Evolutionary conservation across 1,140 invertebrate species (phyloP).

Genomic region (Vanessa tameamea): DNA sequence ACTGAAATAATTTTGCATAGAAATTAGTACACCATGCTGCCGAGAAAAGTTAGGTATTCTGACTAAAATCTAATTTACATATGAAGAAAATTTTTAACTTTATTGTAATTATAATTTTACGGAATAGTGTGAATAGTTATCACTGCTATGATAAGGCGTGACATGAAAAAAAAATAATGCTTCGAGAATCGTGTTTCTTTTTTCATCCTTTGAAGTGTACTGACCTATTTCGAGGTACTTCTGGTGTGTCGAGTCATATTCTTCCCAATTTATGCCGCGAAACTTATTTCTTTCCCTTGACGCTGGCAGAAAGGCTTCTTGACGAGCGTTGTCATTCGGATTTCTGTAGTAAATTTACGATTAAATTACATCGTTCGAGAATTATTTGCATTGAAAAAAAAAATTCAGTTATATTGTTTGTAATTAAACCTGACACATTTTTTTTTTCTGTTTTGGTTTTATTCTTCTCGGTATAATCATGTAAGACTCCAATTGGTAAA

Average conservation of each 20-base stretch:
- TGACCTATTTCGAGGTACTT: slow-evolving; percentile 96
- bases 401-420: no score
- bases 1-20: slow-evolving; percentile 30
- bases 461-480: no score
- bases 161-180: not conserved
- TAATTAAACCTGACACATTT: not conserved
- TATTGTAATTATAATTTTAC: not conserved
- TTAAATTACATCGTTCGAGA: not conserved
- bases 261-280: slow-evolving; percentile 91
- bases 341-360: slow-evolving; percentile 83
- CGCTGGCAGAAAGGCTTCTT: slow-evolving; percentile 86
- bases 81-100: slow-evolving; percentile 10
- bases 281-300: slow-evolving; percentile 92
- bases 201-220: slow-evolving; percentile 48
- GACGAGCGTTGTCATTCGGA: slow-evolving; percentile 91
- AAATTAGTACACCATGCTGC: slow-evolving; percentile 21
- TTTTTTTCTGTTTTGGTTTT: no score
- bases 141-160: not conserved
- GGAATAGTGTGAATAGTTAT: not conserved
- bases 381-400: not conserved
- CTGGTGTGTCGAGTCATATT: slow-evolving; percentile 94
- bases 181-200: not conserved
- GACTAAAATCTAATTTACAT: slow-evolving; percentile 21
- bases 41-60: slow-evolving; percentile 22
- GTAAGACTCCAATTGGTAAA: no score